Conservation (phyloP, 2,797 vertebrate species). For the Chelon labrosus region DNA sequence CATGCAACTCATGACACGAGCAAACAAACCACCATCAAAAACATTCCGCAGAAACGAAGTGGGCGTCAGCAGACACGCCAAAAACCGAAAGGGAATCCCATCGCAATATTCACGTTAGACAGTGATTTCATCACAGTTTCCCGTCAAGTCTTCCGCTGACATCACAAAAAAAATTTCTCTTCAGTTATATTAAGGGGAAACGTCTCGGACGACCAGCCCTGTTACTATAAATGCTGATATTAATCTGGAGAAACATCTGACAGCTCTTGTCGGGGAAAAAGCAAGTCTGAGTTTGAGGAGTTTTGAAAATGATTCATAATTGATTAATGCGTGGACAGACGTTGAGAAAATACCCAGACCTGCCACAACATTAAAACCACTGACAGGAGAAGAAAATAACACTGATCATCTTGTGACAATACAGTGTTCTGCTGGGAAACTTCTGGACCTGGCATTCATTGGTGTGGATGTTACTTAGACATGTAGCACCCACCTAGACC, state of each 20-base stretch:
- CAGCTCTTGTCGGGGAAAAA: conserved; percentile 12
- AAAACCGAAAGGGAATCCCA: conserved; percentile 74
- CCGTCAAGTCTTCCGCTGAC: conserved; percentile 61
- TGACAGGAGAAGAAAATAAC: no score
- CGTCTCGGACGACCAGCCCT: conserved; percentile 3
- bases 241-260: conserved; percentile 30
- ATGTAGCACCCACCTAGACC: no score
- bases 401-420: no score
- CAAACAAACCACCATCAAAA: conserved; percentile 67
- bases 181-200: conserved; percentile 35
- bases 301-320: conserved; percentile 10
- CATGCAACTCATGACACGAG: conserved; percentile 72
- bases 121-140: conserved; percentile 60
- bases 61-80: conserved; percentile 19
- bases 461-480: no score
- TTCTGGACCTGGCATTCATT: no score
- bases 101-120: conserved; percentile 16
- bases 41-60: conserved; percentile 62
- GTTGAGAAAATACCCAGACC: not conserved
- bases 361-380: no score
- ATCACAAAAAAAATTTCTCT: conserved; percentile 29
- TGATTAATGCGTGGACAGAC: not conserved
- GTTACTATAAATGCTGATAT: conserved; percentile 45
- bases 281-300: not conserved
- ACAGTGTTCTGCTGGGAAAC: no score